Conservation (phyloP, 2,113 vertebrate species). For the Cygnus buccinator region DNA sequence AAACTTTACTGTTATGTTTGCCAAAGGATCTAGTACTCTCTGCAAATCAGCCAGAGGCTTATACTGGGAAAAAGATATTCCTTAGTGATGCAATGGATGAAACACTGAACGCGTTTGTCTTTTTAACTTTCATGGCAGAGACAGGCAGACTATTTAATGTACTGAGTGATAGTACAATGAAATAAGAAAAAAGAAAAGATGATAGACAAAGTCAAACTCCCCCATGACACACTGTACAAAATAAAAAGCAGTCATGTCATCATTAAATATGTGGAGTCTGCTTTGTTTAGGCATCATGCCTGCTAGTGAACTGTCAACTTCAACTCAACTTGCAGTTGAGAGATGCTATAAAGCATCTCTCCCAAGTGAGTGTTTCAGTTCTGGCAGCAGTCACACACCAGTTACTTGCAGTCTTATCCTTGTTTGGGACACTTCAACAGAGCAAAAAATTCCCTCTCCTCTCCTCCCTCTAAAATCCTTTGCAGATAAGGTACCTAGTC, state of each 20-base stretch:
- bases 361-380: background rate
- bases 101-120: background rate
- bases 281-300: background rate
- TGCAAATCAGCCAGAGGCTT: background rate
- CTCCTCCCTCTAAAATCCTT: background rate
- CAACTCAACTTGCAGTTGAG: background rate
- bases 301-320: background rate
- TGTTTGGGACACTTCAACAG: background rate
- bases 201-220: background rate
- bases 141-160: background rate
- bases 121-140: background rate
- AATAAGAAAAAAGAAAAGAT: background rate
- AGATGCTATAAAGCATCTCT: background rate
- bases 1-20: background rate
- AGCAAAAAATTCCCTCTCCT: background rate
- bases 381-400: background rate
- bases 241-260: background rate
- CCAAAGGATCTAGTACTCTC: background rate
- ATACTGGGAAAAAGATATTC: background rate
- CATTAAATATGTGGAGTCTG: background rate
- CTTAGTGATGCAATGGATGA: background rate
- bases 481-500: background rate
- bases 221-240: background rate
- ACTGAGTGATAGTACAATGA: background rate
- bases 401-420: background rate